Evolutionary conservation across 2,113 vertebrate genomes (phyloP), one percentile per base, ranked within the genome.

Genomic region (Loxodonta africana): DNA sequence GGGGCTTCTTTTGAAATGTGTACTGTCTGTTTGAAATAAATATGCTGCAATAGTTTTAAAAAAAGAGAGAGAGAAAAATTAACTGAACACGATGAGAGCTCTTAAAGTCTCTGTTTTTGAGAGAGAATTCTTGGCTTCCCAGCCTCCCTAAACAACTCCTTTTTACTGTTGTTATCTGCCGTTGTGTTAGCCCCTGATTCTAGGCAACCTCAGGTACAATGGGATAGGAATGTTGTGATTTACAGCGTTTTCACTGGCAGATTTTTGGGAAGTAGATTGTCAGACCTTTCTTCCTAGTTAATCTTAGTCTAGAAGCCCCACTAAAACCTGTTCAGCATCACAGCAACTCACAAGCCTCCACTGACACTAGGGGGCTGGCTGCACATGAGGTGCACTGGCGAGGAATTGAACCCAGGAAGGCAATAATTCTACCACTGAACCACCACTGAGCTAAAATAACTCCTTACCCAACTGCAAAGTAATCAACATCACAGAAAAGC

Each of bases 11-110:
- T 86, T 53, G 91, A 83, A 73, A 67, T 85, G 77, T 62, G 8
- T 37, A 80, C 33, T 83, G 4, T 90, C 23, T 94, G 1, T 57
- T 69, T 88, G 62, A 91, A 91, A 84, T 82, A 90, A 95, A 88
- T 86, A 83, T 23, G 18, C 20, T 51, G 0, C 33, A 51, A 73
- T 80, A 2, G 44, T 83, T 83, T 74, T 21, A 37, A 69, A 67
- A 41, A 78, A 83, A 37, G 37, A 37, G 37, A 37, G 37, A 37
- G 63, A 41, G 51, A 77, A 26, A 71, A 86, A 63, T 11, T 33
- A 41, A 12, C 23, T 46, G 63, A 95, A 92, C 21, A 60, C 4
- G 30, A 63, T 25, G 28, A 95, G 10, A 2, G 17, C 1, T 30
- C 18, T n/a, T 88, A 67, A 89, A 80, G 2, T 48, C 6, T 95